Conservation (phyloP, 2,797 vertebrate species). For the Gymnopithys bicolor region DNA sequence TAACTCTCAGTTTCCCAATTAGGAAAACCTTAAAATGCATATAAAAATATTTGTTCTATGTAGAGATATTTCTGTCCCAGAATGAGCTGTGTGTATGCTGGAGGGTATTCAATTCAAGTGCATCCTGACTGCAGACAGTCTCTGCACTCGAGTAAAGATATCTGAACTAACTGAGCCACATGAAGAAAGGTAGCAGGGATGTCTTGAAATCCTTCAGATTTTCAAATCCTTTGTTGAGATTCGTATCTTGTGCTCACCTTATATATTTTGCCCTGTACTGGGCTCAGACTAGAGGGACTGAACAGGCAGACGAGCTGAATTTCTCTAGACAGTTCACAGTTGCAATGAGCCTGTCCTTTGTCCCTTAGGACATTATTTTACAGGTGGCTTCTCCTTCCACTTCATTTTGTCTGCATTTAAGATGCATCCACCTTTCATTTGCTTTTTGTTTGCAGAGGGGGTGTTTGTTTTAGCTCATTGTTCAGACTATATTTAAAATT, state of each 20-base stretch:
- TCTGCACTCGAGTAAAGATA: not conserved
- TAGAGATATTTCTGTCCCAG: not conserved
- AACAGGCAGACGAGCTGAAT: not conserved
- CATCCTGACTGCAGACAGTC: not conserved
- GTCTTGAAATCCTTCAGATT: not conserved
- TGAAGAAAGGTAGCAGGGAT: not conserved
- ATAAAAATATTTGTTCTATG: not conserved
- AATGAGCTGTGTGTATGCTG: not conserved
- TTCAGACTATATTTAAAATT: not conserved
- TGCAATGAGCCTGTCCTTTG: not conserved
- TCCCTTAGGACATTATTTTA: not conserved
- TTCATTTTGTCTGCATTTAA: not conserved
- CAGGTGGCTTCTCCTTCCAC: not conserved
- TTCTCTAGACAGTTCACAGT: not conserved
- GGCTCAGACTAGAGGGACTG: not conserved
- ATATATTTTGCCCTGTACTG: not conserved
- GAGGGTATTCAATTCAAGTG: not conserved
- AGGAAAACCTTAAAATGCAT: not conserved
- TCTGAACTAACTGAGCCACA: not conserved
- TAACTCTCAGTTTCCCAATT: not conserved
- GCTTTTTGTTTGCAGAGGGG: not conserved
- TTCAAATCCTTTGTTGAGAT: not conserved
- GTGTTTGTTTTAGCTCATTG: not conserved
- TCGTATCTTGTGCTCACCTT: not conserved
- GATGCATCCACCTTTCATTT: not conserved